Base-by-base conservation (phyloP, 2,113 vertebrate species). In the Pelobates fuscus region DNA sequence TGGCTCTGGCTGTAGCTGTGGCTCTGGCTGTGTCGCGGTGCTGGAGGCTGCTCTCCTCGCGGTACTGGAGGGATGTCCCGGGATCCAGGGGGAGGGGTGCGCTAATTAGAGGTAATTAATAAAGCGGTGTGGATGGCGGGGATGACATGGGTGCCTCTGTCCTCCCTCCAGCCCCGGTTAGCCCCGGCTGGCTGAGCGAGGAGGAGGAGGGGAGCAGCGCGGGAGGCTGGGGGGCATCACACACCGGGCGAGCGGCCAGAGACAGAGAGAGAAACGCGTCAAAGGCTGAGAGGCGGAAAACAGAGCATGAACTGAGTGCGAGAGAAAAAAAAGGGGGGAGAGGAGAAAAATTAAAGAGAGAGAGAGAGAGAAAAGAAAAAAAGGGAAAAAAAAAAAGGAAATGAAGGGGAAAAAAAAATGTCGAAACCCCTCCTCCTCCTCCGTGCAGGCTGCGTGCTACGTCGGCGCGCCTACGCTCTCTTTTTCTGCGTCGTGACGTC, bases 131-230 rank as follows among this genome's bases (percentile, higher is more conserved):
- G 71, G n/a, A n/a, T n/a, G n/a, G 58, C 43, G 71, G 27, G 17
- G 29, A 60, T 76, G 72, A 60, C 63, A 76, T 76, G 72, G 63
- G 58, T 67, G 72, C 26, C 72, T 76, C 61, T 67, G 71, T 49
- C 71, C 71, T 75, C 71, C 63, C 71, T 75, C 71, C 71, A 75
- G 71, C 54, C 71, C 25, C 71, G 63, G 62, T 75, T 52, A 75
- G 71, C 62, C 63, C 71, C 63, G 72, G 72, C 64, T 67, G 37
- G 12, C 37, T 23, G 54, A 76, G 63, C 18, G 14, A n/a, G 55
- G 32, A 75, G 63, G 70, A 72, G 62, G 62, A 43, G 69, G 52
- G 64, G 62, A 52, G 71, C 52, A 67, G 30, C 27, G 49, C 49
- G 27, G 71, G 52, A 67, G 71, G 63, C 71, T 75, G 62, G 52